Conservation (phyloP, 2,113 vertebrate genomes). For the Phrynosoma blainvillii region DNA sequence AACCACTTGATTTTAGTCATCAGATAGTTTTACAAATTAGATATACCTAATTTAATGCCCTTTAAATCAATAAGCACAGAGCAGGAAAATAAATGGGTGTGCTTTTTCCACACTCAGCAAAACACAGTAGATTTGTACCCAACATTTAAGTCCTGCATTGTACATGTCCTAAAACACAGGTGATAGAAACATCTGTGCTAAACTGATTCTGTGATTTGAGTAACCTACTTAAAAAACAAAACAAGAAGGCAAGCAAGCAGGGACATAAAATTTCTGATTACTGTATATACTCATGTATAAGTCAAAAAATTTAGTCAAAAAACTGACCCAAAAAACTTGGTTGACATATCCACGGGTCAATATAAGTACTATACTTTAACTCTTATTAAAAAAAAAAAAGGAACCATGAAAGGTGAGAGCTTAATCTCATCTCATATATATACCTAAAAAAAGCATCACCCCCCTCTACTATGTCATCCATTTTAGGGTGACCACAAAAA, state of each 20-base stretch:
- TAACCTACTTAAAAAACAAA: not conserved
- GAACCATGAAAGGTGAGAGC: no score
- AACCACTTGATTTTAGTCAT: not conserved
- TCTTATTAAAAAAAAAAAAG: no score
- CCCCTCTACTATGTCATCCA: no score
- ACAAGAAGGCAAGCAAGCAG: not conserved
- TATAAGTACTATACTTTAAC: no score
- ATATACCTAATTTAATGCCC: not conserved
- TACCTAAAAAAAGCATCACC: no score
- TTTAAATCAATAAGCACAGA: conserved; percentile 13
- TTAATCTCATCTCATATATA: no score
- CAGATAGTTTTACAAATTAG: not conserved
- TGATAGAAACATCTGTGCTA: not conserved
- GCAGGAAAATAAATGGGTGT: not conserved
- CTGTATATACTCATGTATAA: no score
- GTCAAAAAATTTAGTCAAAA: no score
- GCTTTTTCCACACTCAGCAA: not conserved
- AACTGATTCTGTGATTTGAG: not conserved
- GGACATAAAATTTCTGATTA: not conserved
- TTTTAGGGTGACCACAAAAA: no score
- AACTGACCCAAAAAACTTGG: no score
- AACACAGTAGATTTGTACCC: not conserved
- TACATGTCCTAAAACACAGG: conserved; percentile 1
- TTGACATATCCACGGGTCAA: no score
- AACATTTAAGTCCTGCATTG: not conserved